Evolutionary conservation across 2,888 invertebrate genomes (phyloP), one percentile per base, ranked within the genome.

Genomic region (Drosophila suboccidentalis): DNA sequence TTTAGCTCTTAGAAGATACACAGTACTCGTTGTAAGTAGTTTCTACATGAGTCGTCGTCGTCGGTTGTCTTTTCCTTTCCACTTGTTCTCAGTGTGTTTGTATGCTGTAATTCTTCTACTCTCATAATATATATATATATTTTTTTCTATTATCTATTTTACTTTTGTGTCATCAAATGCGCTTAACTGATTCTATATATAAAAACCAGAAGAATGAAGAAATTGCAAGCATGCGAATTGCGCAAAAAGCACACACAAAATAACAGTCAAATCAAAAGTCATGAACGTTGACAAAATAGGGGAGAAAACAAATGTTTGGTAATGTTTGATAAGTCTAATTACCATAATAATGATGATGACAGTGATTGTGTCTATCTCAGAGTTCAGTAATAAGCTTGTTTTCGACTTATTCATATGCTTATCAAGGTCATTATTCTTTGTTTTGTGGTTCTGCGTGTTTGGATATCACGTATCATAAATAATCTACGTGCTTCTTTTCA

Each of bases 171-270:
- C 71, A 80, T 67, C 73, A 73, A 80, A 79, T 73, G 73, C 67
- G 70, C 80, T 82, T 75, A 71, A 71, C 76, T 80, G 76, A 73
- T 69, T 71, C 58, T 38, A 58, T 47, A 43, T 36, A 43, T 36
- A 36, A 62, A 55, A 69, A 54, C 59, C 26, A 59, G 49, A 36
- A 34, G 34, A 71, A 46, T 29, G 29, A 34, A 57, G 26, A 71
- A 60, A 68, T 68, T 71, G 61, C 63, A 71, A 63, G 22, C 47
- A 57, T 32, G 54, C 44, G 61, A 32, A 55, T 46, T 34, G 43
- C 32, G 22, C 38, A 34, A 50, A 44, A 51, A 41, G 46, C 17
- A 60, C 17, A 46, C 32, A 39, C 38, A 65, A 39, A 26, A 19
- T n/a, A 41, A 54, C 8, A 55, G 34, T 62, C 15, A 62, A 54